Percentiles rank a stretch among this genome's conserved stretches.
Evolutionary conservation across 1,140 invertebrate species (phyloP).

Genomic region (Lepidurus couesii): DNA sequence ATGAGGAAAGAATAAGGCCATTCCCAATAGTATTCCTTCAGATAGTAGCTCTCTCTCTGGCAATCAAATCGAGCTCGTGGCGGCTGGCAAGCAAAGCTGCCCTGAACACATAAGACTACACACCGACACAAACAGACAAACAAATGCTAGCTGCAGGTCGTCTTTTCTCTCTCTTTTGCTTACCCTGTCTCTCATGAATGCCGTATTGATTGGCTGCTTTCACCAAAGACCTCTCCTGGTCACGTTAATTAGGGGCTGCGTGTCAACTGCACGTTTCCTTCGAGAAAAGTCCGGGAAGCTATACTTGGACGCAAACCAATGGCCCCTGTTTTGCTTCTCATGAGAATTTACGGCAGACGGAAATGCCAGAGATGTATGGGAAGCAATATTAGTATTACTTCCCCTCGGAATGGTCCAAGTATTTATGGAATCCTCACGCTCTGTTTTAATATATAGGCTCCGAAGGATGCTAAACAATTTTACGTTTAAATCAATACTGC

Average conservation of each 20-base stretch:
- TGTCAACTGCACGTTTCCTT: not conserved
- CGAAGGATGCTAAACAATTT: too few species aligned
- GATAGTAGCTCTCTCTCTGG: not conserved
- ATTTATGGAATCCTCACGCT: too few species aligned
- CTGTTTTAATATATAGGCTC: too few species aligned
- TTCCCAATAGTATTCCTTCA: not conserved
- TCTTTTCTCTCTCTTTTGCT: not conserved
- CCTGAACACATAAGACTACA: not conserved
- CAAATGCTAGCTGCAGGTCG: not conserved
- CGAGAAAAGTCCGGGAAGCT: not conserved
- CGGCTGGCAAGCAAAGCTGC: not conserved
- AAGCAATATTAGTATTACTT: too few species aligned
- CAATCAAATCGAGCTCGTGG: conserved; percentile 2
- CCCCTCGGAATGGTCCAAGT: too few species aligned
- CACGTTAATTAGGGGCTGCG: not conserved
- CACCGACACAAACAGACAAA: not conserved
- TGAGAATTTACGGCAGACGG: not conserved
- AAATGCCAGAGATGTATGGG: not conserved
- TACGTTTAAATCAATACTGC: too few species aligned
- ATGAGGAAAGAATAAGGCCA: conserved; percentile 6
- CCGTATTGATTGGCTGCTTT: not conserved
- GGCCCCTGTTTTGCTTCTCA: not conserved
- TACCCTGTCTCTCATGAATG: conserved; percentile 1
- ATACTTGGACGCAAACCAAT: not conserved
- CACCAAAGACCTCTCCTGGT: not conserved